Conservation (phyloP, 2,797 vertebrate species). For the Australoheros facetus region DNA sequence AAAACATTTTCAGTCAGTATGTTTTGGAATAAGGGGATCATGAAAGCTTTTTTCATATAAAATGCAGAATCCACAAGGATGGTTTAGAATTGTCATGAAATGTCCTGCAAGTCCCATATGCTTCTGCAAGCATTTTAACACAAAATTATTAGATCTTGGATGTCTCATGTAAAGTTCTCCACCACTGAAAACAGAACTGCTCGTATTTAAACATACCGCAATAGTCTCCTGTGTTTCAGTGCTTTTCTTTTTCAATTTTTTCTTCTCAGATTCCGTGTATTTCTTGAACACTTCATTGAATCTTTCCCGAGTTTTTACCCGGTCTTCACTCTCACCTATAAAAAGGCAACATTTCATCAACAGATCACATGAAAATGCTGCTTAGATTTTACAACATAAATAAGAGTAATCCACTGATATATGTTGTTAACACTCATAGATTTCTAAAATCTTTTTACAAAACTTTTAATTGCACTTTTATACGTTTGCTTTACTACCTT, state of each 20-base stretch:
- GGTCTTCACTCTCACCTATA: conserved; percentile 89
- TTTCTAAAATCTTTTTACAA: background rate
- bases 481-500: background rate
- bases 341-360: conserved; percentile 22
- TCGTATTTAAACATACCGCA: conserved; percentile 73
- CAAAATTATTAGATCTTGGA: background rate
- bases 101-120: background rate
- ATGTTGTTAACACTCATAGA: background rate
- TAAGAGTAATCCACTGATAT: background rate
- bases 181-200: background rate
- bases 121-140: background rate
- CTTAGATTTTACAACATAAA: background rate
- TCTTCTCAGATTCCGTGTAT: conserved; percentile 81
- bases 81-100: background rate
- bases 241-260: conserved; percentile 82
- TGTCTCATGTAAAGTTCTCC: background rate
- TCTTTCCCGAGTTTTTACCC: conserved; percentile 87
- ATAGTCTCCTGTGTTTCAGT: conserved; percentile 79
- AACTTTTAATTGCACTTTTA: background rate
- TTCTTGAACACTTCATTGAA: conserved; percentile 90
- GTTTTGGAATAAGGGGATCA: background rate
- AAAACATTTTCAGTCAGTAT: background rate
- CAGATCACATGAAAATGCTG: background rate
- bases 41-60: background rate
- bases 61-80: background rate